Evolutionary conservation across 2,797 vertebrate genomes (phyloP).

Genomic region (Falco cherrug): DNA sequence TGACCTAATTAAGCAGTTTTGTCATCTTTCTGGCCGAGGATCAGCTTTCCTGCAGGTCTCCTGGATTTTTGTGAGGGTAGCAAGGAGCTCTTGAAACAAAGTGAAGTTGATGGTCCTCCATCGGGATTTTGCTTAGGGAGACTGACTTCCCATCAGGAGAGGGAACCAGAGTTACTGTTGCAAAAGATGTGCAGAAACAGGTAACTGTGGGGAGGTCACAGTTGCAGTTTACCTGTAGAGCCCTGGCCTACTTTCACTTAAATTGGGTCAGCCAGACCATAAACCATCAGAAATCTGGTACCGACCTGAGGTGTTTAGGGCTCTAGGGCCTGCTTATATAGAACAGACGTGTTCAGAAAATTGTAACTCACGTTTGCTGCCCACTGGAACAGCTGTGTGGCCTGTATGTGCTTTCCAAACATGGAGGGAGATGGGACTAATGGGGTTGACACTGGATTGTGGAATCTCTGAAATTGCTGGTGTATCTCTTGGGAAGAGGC

Average conservation of each 20-base stretch:
- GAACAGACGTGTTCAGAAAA: background rate
- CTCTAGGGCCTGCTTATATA: conserved; percentile 9
- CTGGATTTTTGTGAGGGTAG: background rate
- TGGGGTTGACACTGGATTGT: background rate
- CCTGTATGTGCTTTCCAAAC: background rate
- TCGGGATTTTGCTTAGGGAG: background rate
- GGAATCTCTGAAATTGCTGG: background rate
- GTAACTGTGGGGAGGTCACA: background rate
- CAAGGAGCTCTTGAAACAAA: background rate
- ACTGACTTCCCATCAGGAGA: background rate
- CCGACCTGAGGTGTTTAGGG: background rate
- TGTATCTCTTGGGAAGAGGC: background rate
- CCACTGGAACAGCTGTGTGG: background rate
- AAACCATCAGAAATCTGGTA: conserved; percentile 13
- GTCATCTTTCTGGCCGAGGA: background rate
- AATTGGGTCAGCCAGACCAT: conserved; percentile 25
- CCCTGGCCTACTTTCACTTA: conserved; percentile 24
- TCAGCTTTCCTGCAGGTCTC: conserved; percentile 6
- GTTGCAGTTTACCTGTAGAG: conserved; percentile 6
- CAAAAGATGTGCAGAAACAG: background rate
- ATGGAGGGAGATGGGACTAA: background rate
- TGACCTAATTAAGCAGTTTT: conserved; percentile 39
- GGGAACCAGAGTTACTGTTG: background rate
- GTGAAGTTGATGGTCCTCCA: background rate
- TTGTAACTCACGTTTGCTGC: background rate